Evolutionary conservation across 2,888 invertebrate species (phyloP).

Genomic region (Cepaea hortensis): DNA sequence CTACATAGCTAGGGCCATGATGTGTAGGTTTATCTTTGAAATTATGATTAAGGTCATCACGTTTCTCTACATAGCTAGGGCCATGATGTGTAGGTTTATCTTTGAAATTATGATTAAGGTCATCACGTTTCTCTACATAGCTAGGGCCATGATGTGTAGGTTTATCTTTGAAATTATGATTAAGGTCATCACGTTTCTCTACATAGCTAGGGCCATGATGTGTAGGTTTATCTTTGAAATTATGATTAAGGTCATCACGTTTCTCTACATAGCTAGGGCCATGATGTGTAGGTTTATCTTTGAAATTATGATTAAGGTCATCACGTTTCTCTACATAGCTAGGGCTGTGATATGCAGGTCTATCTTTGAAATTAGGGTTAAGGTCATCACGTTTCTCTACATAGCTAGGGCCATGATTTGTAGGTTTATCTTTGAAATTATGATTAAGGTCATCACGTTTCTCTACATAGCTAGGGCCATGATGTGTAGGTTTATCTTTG

Average conservation of each 20-base stretch:
- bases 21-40: constrained; percentile 44
- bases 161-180: no score
- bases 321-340: neutral
- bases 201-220: neutral
- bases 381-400: neutral
- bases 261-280: neutral
- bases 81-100: neutral
- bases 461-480: neutral
- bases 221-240: constrained; percentile 38
- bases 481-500: constrained; percentile 29
- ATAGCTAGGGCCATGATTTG: constrained; percentile 16
- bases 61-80: neutral
- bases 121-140: no score
- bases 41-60: constrained; percentile 33
- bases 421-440: no score
- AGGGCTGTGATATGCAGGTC: neutral
- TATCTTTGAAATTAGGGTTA: constrained; percentile 15
- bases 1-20: constrained; percentile 40
- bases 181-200: neutral
- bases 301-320: constrained; percentile 24
- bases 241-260: constrained; percentile 20
- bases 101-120: no score
- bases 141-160: no score
- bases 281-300: constrained; percentile 17
- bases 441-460: neutral